A percentile compares a stretch with the other conserved stretches of the same genome.
phyloP scores from a whole-genome alignment of 2,888 invertebrate species.

The Clostera curtula region DNA sequence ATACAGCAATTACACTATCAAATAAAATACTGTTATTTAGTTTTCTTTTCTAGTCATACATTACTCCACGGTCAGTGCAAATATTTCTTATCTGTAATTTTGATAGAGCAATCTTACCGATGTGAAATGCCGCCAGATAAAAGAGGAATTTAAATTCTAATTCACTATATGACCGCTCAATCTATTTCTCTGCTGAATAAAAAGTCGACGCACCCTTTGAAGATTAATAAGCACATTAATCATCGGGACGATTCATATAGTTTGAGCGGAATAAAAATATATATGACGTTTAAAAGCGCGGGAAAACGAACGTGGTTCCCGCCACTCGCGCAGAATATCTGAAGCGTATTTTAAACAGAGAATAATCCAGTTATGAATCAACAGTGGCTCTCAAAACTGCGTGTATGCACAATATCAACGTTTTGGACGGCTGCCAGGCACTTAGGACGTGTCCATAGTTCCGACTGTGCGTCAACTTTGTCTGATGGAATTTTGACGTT shows the following conservation, averaged over 20 bases:
- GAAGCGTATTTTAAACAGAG: neutral
- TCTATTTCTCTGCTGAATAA: neutral
- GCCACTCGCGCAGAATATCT: neutral
- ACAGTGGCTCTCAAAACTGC: conserved; percentile 8
- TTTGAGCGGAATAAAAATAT: neutral
- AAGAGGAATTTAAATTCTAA: neutral
- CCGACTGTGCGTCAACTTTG: conserved; percentile 9
- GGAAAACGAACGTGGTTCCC: neutral
- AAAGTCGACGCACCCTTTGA: neutral
- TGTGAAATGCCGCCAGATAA: too few relatives aligned
- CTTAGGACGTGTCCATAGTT: conserved; percentile 17
- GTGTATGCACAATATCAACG: conserved; percentile 27
- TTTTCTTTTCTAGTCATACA: too few relatives aligned
- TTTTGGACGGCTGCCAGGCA: conserved; percentile 21
- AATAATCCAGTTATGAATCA: conserved; percentile 19
- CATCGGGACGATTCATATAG: neutral
- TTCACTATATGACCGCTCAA: neutral
- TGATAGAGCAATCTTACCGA: too few relatives aligned
- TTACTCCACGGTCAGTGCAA: too few relatives aligned
- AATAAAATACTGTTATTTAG: too few relatives aligned
- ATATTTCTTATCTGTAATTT: too few relatives aligned
- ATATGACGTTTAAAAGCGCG: neutral
- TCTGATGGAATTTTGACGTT: conserved; percentile 22
- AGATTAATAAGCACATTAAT: neutral
- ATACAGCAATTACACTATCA: too few relatives aligned